Evolutionary conservation across 2,797 vertebrate genomes (phyloP).

Genomic region (Podarcis lilfordi): DNA sequence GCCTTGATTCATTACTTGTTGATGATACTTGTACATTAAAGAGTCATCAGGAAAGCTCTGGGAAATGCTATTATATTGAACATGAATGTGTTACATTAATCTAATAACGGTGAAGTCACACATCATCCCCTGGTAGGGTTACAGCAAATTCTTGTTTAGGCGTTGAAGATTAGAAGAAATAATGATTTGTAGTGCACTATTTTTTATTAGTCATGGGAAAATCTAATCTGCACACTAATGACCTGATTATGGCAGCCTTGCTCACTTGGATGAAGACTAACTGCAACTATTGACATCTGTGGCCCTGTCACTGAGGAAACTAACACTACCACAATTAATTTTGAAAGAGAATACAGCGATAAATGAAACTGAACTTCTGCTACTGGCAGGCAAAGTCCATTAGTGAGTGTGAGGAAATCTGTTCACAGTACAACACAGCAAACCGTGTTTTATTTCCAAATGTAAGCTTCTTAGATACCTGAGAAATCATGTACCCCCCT

Average conservation of each 20-base stretch:
- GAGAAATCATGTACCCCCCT: constrained; percentile 1
- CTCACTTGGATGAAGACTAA: constrained; percentile 7
- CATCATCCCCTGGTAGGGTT: constrained; percentile 8
- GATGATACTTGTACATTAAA: constrained; percentile 34
- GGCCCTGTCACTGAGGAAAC: constrained; percentile 25
- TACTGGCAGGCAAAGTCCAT: neutral
- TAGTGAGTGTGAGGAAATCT: neutral
- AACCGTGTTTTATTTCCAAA: neutral
- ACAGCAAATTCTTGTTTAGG: neutral
- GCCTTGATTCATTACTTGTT: constrained; percentile 16
- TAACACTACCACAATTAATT: constrained; percentile 3
- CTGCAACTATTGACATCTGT: constrained; percentile 3
- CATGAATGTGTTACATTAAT: constrained; percentile 36
- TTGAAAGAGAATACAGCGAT: neutral
- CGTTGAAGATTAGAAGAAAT: constrained; percentile 18
- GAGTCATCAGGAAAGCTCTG: constrained; percentile 8
- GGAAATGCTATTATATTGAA: constrained; percentile 12
- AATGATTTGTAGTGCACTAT: neutral
- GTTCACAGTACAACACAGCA: neutral
- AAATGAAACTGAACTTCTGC: neutral
- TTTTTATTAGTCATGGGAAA: constrained; percentile 19
- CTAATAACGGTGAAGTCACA: constrained; percentile 10
- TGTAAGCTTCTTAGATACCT: constrained; percentile 6
- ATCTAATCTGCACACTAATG: constrained; percentile 29
- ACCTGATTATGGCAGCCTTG: constrained; percentile 25